Base-by-base conservation (phyloP, 1,140 invertebrate genomes). In the Stenopsyche tienmushanensis region DNA sequence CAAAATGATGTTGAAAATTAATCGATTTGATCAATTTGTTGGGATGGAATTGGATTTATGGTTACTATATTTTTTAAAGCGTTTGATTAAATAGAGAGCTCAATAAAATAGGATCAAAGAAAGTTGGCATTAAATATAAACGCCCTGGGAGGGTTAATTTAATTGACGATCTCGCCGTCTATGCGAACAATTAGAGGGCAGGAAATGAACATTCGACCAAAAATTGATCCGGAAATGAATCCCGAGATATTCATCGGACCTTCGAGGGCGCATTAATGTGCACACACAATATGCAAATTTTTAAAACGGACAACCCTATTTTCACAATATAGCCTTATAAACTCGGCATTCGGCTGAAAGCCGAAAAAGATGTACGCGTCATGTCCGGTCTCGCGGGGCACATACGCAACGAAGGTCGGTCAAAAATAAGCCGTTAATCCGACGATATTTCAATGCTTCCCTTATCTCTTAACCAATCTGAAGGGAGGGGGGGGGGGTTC, bases 351-450 rank as follows among this genome's bases (percentile, higher is more conserved):
- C 5, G 29, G 29, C 13, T 13, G 5, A 50, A 17, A n/a, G 3
- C 25, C 24, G 23, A 47, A 60, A 57, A 60, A 49, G 29, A 47
- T 60, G 57, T 34, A 13, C 54, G 54, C 24, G 34, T 57, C 54
- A 57, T 57, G 34, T 44, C 10, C 54, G 18, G 52, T 34, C 52
- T 29, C 52, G 5, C n/a, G 24, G 52, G 52, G 25, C 20, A 1
- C 52, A n/a, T 15, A 57, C 29, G 54, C 34, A 34, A 18, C 24
- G 50, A 24, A 23, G 10, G 13, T 29, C 29, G 34, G 34, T 42
- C 54, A 21, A 23, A 57, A 57, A 60, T 60, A 60, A 60, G 25
- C 39, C 57, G 29, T 60, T 60, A 60, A 60, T 47, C 57, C 41
- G 57, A 39, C 42, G 44, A 60, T 60, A 60, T 60, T 60, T 60